Conservation (phyloP, 2,113 vertebrate species). For the Panurus biarmicus region DNA sequence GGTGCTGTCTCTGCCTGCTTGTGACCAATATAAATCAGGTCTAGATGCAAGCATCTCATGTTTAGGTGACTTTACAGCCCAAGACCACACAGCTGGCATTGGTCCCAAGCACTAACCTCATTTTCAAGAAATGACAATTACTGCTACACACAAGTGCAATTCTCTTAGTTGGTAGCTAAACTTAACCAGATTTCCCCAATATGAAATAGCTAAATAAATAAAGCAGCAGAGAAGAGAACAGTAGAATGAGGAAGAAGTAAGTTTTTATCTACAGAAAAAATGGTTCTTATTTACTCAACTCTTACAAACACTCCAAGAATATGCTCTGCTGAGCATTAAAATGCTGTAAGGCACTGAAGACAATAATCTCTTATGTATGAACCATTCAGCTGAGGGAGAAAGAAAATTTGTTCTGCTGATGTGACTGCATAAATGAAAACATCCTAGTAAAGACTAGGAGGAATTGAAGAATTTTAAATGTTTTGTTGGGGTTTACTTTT, state of each 20-base stretch:
- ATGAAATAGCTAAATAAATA: background rate
- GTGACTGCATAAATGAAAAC: background rate
- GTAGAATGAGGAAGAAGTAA: background rate
- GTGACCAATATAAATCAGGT: background rate
- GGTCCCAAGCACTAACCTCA: background rate
- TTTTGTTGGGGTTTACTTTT: background rate
- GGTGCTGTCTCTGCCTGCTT: background rate
- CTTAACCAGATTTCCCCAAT: background rate
- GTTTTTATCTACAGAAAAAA: background rate
- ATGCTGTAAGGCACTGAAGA: background rate
- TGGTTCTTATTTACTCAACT: background rate
- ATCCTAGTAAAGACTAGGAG: background rate
- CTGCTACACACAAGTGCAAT: background rate
- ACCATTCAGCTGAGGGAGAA: background rate
- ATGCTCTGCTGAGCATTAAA: background rate
- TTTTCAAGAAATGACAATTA: background rate
- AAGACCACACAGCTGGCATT: background rate
- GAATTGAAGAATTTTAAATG: background rate
- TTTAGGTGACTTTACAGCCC: background rate
- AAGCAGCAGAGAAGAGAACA: background rate
- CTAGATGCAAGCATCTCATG: background rate
- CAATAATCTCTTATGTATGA: background rate
- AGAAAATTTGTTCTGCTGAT: background rate
- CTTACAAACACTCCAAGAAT: background rate
- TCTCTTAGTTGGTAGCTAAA: background rate